These are phyloP conservation scores for Carassius carassius DNA, from an alignment of 2,113 vertebrate genomes.

Conservation along the genomic window DNA sequence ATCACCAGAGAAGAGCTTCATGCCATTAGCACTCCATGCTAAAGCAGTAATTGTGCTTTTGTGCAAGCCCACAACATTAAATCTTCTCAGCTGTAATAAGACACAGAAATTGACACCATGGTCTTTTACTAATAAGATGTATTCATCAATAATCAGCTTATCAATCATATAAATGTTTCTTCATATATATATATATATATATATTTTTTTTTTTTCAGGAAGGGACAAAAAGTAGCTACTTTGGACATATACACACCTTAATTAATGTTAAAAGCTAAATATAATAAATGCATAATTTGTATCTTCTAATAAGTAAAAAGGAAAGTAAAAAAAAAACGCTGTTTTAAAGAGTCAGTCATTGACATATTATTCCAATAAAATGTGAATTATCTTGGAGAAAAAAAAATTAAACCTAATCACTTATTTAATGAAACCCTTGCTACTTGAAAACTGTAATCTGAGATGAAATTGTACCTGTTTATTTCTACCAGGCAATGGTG, in stretches of 20 bases:
- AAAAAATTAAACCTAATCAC: not conserved
- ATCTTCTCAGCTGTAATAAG: constrained; percentile 83
- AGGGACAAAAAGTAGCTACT: not conserved
- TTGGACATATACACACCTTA: not conserved
- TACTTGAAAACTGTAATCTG: not conserved
- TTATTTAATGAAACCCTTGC: not conserved
- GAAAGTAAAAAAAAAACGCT: not conserved
- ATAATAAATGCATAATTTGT: too few relatives aligned
- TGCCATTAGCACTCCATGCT: constrained; percentile 95
- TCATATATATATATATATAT: not conserved
- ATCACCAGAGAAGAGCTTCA: constrained; percentile 97
- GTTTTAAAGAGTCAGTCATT: not conserved
- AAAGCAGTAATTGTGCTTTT: constrained; percentile 87
- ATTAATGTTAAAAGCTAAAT: not conserved
- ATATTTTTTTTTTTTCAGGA: not conserved
- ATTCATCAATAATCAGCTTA: too few relatives aligned
- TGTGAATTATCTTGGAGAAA: not conserved
- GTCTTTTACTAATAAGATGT: not conserved
- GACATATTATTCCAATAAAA: not conserved
- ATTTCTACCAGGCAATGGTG: constrained; percentile 91
- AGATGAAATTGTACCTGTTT: constrained; percentile 82
- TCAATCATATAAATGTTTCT: too few relatives aligned
- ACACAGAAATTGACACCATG: constrained; percentile 11
- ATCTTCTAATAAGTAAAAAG: too few relatives aligned
- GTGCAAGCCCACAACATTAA: constrained; percentile 90